phyloP scores from a whole-genome alignment of 2,797 vertebrate species.

The Acipenser ruthenus region DNA sequence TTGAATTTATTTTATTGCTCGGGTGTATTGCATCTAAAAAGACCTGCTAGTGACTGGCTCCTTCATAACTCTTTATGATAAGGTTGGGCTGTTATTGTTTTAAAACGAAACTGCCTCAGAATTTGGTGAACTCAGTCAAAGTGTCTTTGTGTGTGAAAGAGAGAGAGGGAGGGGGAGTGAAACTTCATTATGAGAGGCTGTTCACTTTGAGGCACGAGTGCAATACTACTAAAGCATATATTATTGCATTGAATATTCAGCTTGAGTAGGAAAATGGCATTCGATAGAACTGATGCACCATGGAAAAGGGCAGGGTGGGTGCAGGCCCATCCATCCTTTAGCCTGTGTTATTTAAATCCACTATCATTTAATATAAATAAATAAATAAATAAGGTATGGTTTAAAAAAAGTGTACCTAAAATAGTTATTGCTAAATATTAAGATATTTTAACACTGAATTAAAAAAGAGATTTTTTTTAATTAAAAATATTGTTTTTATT shows the following conservation, averaged over 20 bases:
- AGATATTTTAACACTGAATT: conserved; percentile 46
- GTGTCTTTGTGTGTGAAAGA: background rate
- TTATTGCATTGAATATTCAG: conserved; percentile 20
- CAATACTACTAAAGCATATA: conserved; percentile 36
- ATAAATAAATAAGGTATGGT: conserved; percentile 25
- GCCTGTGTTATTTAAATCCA: conserved; percentile 46
- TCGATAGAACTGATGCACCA: conserved; percentile 27
- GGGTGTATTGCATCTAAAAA: background rate
- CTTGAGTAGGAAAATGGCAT: conserved; percentile 19
- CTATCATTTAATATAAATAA: conserved; percentile 38
- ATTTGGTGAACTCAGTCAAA: background rate
- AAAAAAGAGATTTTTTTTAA: conserved; percentile 20
- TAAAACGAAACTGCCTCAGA: background rate
- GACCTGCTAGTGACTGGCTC: background rate
- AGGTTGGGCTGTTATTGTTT: conserved; percentile 13
- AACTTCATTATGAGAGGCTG: conserved; percentile 18
- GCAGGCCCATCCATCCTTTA: conserved; percentile 38
- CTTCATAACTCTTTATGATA: conserved; percentile 14
- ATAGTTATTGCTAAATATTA: conserved; percentile 44
- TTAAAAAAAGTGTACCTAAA: conserved; percentile 36
- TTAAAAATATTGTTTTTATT: conserved; percentile 30
- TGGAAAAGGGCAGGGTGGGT: conserved; percentile 28
- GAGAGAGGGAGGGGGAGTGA: conserved; percentile 7
- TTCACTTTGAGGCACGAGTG: conserved; percentile 27
- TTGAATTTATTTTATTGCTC: background rate